Base-by-base conservation (phyloP, 2,888 invertebrate species). In the Blera fallax region DNA sequence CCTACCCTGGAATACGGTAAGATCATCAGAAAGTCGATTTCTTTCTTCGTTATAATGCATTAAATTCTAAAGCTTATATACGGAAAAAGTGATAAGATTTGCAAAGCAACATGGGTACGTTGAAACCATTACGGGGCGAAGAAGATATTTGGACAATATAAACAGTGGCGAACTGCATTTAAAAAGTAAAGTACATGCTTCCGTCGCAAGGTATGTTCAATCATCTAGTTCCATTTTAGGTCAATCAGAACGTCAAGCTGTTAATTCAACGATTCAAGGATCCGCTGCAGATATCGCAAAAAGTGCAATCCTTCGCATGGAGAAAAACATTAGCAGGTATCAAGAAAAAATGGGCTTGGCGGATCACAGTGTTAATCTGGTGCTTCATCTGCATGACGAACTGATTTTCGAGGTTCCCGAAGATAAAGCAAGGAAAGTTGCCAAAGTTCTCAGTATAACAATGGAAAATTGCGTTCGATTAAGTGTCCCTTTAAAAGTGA, bases 251-350 rank as follows among this genome's bases (percentile, higher is more conserved):
- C 94, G 99, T n/a, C 98, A 99, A 93, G 98, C 98, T 11, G 94
- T 99, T 0, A 99, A 99, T 91, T 97, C 98, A 1, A 96, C 95
- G 11, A 96, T 99, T 65, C 99, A 99, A 93, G 99, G 99, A 0
- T 98, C 99, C 0, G 99, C 99, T 0, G 98, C 99, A 0, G 99
- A 99, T 92, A 95, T 99, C 52, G 96, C 97, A 0, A 99, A 99
- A 92, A 95, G 94, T 74, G 98, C 98, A 0, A 97, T 99, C 95
- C 93, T 97, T 29, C 93, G 94, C 60, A 95, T 98, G 89, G 95
- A 98, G 88, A 91, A 93, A 10, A 93, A 90, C 90, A 95, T 88
- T 87, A 91, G 87, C 67, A 93, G 89, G 88, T 91, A 89, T 94
- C 87, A 88, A 0, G 85, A 88, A 11, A 91, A 90, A 50, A 87